Conservation (phyloP, 2,113 vertebrate species). For the Oryzias celebensis region DNA sequence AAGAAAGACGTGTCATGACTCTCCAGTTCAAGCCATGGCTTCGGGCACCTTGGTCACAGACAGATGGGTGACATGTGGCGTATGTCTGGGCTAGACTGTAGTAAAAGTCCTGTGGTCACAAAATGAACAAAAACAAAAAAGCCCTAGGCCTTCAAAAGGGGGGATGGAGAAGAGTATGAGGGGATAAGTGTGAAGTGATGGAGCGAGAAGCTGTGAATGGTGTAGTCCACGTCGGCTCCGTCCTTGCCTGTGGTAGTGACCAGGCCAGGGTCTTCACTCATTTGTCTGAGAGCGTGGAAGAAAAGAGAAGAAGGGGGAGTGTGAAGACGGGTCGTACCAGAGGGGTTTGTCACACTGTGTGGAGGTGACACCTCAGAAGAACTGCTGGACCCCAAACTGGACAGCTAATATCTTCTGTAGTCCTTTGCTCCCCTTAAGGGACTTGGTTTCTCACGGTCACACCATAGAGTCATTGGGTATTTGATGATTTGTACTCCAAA, state of each 20-base stretch:
- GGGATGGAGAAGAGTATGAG: slow-evolving; percentile 27
- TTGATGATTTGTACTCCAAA: slow-evolving; percentile 43
- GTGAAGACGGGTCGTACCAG: slow-evolving; percentile 63
- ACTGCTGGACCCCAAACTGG: slow-evolving; percentile 65
- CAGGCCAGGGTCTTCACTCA: slow-evolving; percentile 60
- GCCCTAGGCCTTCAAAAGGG: slow-evolving; percentile 52
- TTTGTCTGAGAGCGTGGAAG: slow-evolving; percentile 51
- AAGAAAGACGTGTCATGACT: slow-evolving; percentile 48
- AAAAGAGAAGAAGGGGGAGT: slow-evolving; percentile 51
- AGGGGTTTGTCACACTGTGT: slow-evolving; percentile 75
- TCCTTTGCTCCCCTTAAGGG: slow-evolving; percentile 49
- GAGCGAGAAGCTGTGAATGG: slow-evolving; percentile 61
- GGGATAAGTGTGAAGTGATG: slow-evolving; percentile 69
- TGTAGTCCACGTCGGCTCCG: slow-evolving; percentile 46
- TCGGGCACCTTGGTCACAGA: slow-evolving; percentile 48
- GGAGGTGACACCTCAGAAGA: slow-evolving; percentile 71
- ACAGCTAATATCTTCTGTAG: slow-evolving; percentile 55
- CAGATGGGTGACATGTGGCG: slow-evolving; percentile 67
- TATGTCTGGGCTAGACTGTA: slow-evolving; percentile 74
- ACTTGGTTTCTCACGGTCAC: slow-evolving; percentile 64
- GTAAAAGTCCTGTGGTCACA: slow-evolving; percentile 72
- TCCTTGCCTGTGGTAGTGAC: slow-evolving; percentile 77
- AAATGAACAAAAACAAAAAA: slow-evolving; percentile 57
- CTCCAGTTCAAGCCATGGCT: slow-evolving; percentile 54
- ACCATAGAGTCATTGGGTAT: slow-evolving; percentile 48